Conservation (phyloP, 2,797 vertebrate species). For the Enteromius trimaculatus region DNA sequence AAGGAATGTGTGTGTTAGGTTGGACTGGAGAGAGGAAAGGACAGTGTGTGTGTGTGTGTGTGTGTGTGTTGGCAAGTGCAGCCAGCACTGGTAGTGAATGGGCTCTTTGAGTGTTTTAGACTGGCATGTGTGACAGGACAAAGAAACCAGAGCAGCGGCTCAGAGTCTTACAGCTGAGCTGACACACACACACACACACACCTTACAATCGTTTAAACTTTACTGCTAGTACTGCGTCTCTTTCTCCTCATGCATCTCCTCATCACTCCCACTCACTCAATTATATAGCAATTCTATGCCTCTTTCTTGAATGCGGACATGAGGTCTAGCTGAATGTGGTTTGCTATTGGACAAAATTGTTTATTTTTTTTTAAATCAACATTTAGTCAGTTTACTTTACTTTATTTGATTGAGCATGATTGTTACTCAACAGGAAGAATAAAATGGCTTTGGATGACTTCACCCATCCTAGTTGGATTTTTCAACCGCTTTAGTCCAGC, state of each 20-base stretch:
- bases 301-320: neutral
- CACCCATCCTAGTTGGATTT: neutral
- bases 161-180: conserved; percentile 83
- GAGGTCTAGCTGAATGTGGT: neutral
- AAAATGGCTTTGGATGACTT: neutral
- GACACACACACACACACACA: conserved; percentile 71
- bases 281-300: neutral
- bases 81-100: conserved; percentile 74
- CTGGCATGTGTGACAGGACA: conserved; percentile 85
- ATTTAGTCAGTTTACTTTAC: neutral
- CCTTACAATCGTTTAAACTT: conserved; percentile 58
- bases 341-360: neutral
- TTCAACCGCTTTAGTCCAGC: neutral
- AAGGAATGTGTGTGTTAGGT: conserved; percentile 22
- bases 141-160: conserved; percentile 83
- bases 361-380: neutral
- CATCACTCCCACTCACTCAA: neutral
- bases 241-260: neutral
- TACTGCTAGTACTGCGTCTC: conserved; percentile 55
- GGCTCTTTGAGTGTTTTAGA: conserved; percentile 85
- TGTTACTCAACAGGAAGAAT: neutral
- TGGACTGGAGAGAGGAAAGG: conserved; percentile 35
- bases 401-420: neutral
- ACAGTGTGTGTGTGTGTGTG: conserved; percentile 61
- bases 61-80: conserved; percentile 41